Conservation (phyloP, 64 coral and sea anemone species). For the Cladopsammia gracilis region DNA sequence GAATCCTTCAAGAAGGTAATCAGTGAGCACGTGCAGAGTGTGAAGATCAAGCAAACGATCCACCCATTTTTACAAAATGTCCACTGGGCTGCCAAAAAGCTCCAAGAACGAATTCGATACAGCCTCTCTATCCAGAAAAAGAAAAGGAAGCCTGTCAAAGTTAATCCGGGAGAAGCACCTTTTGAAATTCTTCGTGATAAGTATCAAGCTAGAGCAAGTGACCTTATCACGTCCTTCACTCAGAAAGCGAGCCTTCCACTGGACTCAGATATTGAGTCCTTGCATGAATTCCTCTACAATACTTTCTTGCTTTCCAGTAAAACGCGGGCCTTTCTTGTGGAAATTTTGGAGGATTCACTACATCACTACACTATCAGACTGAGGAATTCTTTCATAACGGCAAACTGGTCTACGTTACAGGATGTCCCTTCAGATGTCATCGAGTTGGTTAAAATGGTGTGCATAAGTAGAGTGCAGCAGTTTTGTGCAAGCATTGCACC, state of each 20-base stretch:
- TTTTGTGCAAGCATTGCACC: neutral
- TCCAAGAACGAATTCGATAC: neutral
- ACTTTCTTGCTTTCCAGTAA: neutral
- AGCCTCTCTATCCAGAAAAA: neutral
- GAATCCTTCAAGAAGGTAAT: neutral
- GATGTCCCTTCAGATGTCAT: neutral
- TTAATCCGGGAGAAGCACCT: neutral
- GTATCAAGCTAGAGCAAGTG: neutral
- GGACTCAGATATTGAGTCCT: neutral
- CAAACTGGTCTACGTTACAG: neutral
- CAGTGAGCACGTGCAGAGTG: constrained; percentile 5
- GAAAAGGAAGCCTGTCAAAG: too few relatives aligned
- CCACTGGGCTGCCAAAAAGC: neutral
- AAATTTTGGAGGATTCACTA: neutral
- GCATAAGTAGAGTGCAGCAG: neutral
- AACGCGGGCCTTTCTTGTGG: neutral
- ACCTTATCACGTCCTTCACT: neutral
- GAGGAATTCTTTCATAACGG: neutral
- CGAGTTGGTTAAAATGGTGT: neutral
- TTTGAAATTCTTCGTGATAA: neutral
- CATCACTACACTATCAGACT: neutral
- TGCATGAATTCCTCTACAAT: neutral
- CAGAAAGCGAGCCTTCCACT: neutral
- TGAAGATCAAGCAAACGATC: constrained; percentile 4
- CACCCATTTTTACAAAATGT: constrained; percentile 11